Evolutionary conservation across 2,888 invertebrate species (phyloP), one percentile per base, ranked within the genome.

Genomic region (Acronicta psi): DNA sequence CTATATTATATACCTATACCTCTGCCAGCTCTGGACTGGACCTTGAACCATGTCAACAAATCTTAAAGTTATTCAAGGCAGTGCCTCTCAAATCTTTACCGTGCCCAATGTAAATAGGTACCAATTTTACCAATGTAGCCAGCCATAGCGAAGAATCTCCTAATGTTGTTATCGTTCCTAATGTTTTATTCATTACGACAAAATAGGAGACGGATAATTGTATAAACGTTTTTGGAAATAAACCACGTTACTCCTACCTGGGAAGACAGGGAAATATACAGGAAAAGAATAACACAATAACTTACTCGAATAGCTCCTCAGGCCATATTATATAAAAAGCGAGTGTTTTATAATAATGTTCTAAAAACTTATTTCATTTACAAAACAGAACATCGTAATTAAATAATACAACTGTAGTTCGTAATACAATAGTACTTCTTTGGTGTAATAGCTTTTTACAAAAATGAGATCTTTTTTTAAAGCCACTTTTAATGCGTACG

Each of bases 111-210:
- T 14, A 16, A 9, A 25, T 40, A n/a, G n/a, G n/a, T n/a, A 17
- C 20, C 14, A 18, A 10, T 18, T 34, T n/a, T 34, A n/a, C n/a
- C n/a, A n/a, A n/a, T n/a, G 34, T 34, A 34, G n/a, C 34, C 34
- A 18, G 36, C 11, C 25, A 10, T 20, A 29, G 41, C 8, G 42
- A 45, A 45, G 52, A 41, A 36, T 14, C 36, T 29, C 16, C 11
- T 13, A 11, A 38, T 43, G 14, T 23, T 42, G 37, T 43, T 40
- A 20, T 11, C 34, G 36, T 29, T 20, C 2, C 1, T 14, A 17
- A 59, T 59, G 23, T 44, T 38, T 59, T 50, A 59, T 59, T 43
- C 38, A 59, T 7, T n/a, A 16, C 8, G 42, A n/a, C 16, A 16
- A 36, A 13, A 20, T 29, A n/a, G 6, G 31, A 10, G 18, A 44